phyloP scores from a whole-genome alignment of 2,888 invertebrate genomes.

The Timandra comae region DNA sequence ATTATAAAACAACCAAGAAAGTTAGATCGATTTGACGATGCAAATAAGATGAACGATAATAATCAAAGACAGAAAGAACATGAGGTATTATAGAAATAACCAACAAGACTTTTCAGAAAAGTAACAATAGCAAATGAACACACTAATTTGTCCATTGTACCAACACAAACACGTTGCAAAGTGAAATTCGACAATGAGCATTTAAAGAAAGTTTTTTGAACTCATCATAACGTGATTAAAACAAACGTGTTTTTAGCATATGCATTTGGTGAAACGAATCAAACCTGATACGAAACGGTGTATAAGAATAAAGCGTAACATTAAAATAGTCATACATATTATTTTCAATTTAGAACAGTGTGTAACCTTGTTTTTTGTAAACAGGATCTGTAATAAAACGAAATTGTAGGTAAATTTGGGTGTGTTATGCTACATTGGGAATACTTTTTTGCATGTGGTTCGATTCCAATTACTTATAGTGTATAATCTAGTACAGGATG shows the following conservation, averaged over 20 bases:
- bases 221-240: slow-evolving; percentile 55
- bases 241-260: slow-evolving; percentile 48
- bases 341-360: too few species aligned
- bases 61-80: too few species aligned
- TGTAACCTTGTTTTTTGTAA: too few species aligned
- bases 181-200: slow-evolving; percentile 69
- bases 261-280: slow-evolving; percentile 29
- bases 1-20: neutral
- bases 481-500: too few species aligned
- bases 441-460: too few species aligned
- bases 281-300: slow-evolving; percentile 24
- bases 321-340: too few species aligned
- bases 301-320: slow-evolving; percentile 11
- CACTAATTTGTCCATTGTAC: slow-evolving; percentile 56
- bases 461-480: too few species aligned
- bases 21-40: slow-evolving; percentile 6
- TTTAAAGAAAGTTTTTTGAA: slow-evolving; percentile 61
- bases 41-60: slow-evolving; percentile 18
- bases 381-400: too few species aligned
- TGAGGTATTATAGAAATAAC: slow-evolving; percentile 18
- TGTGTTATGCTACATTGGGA: too few species aligned
- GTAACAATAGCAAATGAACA: slow-evolving; percentile 47
- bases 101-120: slow-evolving; percentile 29
- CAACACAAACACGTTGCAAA: slow-evolving; percentile 35
- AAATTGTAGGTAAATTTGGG: too few species aligned